Percentiles rank a stretch among this genome's conserved stretches.
These are phyloP conservation scores for Choristoneura fumiferana DNA, from an alignment of 1,140 invertebrate genomes.

Conservation along the genomic window DNA sequence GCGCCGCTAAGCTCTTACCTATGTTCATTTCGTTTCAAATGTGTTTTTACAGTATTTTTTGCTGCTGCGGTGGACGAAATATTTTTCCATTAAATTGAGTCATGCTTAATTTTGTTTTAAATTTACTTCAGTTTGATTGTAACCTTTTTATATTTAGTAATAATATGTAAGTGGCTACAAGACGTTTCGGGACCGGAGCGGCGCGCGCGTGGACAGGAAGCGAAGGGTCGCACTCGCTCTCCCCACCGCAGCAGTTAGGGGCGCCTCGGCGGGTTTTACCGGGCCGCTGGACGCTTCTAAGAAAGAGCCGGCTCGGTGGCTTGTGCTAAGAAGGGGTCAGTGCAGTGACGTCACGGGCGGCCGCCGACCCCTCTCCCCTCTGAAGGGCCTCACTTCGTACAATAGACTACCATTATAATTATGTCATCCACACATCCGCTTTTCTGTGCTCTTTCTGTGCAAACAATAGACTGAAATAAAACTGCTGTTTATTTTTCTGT, in stretches of 20 bases:
- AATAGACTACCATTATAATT: slow-evolving; percentile 25
- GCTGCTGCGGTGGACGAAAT: slow-evolving; percentile 30
- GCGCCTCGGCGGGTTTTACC: too few relatives aligned
- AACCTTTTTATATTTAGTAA: slow-evolving; percentile 4
- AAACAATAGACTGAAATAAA: background rate
- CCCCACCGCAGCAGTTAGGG: slow-evolving; percentile 22
- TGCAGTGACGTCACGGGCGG: slow-evolving; percentile 71
- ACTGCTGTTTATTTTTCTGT: background rate
- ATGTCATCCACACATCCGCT: slow-evolving; percentile 26
- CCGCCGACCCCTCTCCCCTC: slow-evolving; percentile 71
- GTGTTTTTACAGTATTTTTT: slow-evolving; percentile 57
- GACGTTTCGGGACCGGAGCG: slow-evolving; percentile 19
- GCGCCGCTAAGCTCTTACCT: slow-evolving; percentile 40
- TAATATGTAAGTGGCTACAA: slow-evolving; percentile 26
- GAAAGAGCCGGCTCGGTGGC: slow-evolving; percentile 70
- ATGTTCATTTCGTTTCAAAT: slow-evolving; percentile 45
- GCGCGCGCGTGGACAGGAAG: slow-evolving; percentile 28
- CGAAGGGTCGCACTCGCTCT: slow-evolving; percentile 25
- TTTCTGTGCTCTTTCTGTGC: slow-evolving; percentile 23
- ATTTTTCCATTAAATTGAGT: slow-evolving; percentile 37
- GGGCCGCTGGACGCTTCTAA: slow-evolving; percentile 65
- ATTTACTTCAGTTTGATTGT: background rate
- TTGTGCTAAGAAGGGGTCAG: slow-evolving; percentile 70
- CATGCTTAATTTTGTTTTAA: slow-evolving; percentile 17
- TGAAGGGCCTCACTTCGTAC: slow-evolving; percentile 43